These are phyloP conservation scores for Eulemur coronatus DNA, from an alignment of 2,797 vertebrate species.

Conservation along the genomic window DNA sequence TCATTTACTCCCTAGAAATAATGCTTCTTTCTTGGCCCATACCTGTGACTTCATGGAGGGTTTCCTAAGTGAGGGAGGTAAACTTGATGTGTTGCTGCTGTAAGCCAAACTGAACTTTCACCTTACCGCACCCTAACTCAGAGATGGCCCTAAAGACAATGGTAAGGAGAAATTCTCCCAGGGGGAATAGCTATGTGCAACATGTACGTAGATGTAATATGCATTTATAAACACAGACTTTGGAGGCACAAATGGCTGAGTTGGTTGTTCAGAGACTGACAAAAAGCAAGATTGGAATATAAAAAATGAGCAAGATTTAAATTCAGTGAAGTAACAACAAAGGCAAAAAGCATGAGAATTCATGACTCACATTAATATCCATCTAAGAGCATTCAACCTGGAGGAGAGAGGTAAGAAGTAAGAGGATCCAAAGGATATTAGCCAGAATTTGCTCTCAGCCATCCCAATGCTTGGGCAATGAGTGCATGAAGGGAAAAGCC, in stretches of 20 bases:
- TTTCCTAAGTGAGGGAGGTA: neutral
- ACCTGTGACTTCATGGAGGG: neutral
- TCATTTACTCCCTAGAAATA: neutral
- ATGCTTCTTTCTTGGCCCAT: neutral
- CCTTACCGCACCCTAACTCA: neutral
- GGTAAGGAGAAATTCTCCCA: neutral
- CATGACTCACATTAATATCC: neutral
- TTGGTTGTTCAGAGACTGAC: neutral
- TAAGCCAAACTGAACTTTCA: neutral
- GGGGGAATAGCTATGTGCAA: neutral
- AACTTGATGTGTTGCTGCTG: neutral
- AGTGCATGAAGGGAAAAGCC: neutral
- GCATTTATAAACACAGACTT: neutral
- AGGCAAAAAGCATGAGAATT: neutral
- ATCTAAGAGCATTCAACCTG: neutral
- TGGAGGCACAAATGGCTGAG: neutral
- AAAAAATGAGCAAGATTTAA: neutral
- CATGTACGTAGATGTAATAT: neutral
- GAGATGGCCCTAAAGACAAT: neutral
- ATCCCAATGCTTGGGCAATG: neutral
- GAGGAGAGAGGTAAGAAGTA: neutral
- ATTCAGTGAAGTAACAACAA: neutral
- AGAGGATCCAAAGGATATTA: neutral
- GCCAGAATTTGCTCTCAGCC: neutral
- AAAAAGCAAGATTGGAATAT: neutral